Conservation (phyloP, 2,113 vertebrate genomes). For the Cromileptes altivelis region DNA sequence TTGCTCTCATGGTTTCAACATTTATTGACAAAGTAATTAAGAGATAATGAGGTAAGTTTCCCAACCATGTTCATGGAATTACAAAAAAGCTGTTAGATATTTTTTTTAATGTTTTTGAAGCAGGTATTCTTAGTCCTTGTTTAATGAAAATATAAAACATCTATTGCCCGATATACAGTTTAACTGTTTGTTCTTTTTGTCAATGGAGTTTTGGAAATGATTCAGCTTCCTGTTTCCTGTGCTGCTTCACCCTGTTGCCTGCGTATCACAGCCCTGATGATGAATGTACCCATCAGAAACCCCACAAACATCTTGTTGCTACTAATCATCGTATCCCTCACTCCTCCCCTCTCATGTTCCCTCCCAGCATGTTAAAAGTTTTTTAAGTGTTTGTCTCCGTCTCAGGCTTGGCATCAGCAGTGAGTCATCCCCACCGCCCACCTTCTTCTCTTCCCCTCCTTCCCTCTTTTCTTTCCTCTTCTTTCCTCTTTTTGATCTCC, state of each 20-base stretch:
- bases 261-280: conserved; percentile 54
- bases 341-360: conserved; percentile 31
- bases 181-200: background rate
- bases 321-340: conserved; percentile 33
- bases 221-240: conserved; percentile 40
- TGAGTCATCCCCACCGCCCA: conserved; percentile 66
- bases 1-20: background rate
- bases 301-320: conserved; percentile 34
- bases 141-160: background rate
- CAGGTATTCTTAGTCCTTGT: background rate
- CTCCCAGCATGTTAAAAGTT: conserved; percentile 53
- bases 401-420: conserved; percentile 44
- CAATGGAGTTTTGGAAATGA: conserved; percentile 7
- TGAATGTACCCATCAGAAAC: conserved; percentile 43
- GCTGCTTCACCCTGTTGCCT: conserved; percentile 41
- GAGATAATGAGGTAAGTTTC: background rate
- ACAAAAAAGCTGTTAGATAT: background rate
- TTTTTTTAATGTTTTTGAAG: background rate
- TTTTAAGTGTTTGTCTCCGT: conserved; percentile 58
- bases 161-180: background rate
- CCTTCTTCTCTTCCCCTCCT: conserved; percentile 20
- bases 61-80: conserved; percentile 15
- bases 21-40: background rate
- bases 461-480: conserved; percentile 23
- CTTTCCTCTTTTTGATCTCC: conserved; percentile 54